phyloP scores from a whole-genome alignment of 2,113 vertebrate species.

The Anseranas semipalmata region DNA sequence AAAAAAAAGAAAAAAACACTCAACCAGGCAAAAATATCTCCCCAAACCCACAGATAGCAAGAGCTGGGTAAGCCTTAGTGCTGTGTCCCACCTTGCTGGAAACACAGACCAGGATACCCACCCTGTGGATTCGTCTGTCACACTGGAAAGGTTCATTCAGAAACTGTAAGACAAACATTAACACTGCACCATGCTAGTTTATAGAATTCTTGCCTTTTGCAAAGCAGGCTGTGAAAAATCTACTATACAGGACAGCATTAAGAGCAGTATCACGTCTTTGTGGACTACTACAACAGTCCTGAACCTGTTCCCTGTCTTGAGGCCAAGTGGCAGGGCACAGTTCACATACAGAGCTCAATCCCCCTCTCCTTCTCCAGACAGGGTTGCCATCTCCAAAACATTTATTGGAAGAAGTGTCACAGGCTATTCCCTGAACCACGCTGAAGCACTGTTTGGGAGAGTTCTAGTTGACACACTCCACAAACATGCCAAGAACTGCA shows the following conservation, averaged over 20 bases:
- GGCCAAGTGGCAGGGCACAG: background rate
- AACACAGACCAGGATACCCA: background rate
- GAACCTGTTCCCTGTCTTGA: background rate
- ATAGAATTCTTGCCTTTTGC: background rate
- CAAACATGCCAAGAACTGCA: background rate
- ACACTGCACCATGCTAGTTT: background rate
- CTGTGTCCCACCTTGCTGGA: background rate
- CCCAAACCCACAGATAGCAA: background rate
- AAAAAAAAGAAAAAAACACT: background rate
- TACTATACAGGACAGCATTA: background rate
- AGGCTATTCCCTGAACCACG: accelerated
- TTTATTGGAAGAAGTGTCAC: background rate
- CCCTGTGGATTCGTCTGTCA: background rate
- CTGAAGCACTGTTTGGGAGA: background rate
- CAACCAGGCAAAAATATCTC: background rate
- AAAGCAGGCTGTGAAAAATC: background rate
- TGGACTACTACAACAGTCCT: background rate
- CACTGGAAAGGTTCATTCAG: background rate
- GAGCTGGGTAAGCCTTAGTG: background rate
- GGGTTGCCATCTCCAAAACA: background rate
- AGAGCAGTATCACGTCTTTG: background rate
- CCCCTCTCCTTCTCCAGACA: background rate
- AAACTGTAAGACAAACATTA: background rate
- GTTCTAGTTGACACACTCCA: background rate
- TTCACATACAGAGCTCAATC: background rate